Conservation (phyloP, 2,888 invertebrate species). For the Lepas anatifera region DNA sequence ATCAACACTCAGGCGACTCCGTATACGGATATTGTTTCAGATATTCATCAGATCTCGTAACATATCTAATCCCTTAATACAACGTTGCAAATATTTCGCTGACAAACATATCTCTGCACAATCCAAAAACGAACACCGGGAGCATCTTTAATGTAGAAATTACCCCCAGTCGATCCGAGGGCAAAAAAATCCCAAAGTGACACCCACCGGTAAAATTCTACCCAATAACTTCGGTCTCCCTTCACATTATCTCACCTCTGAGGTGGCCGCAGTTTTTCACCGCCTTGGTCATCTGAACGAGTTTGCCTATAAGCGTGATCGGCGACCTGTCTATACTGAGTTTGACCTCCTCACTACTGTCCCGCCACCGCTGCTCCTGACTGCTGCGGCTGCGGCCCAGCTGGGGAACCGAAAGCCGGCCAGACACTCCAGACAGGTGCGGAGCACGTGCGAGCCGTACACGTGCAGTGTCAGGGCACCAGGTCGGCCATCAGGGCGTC, state of each 20-base stretch:
- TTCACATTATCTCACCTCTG: background rate
- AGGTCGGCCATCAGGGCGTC: background rate
- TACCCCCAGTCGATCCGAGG: too few relatives aligned
- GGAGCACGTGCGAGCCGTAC: constrained; percentile 2
- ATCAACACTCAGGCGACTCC: too few relatives aligned
- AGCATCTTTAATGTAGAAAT: too few relatives aligned
- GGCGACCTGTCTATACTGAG: background rate
- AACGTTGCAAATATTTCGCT: too few relatives aligned
- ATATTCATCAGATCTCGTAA: too few relatives aligned
- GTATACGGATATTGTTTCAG: too few relatives aligned
- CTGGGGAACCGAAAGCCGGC: background rate
- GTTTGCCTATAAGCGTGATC: background rate
- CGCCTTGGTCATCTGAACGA: background rate
- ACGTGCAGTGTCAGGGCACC: background rate
- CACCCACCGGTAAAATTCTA: too few relatives aligned
- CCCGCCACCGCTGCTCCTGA: background rate
- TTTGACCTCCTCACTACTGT: background rate
- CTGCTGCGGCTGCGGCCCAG: background rate
- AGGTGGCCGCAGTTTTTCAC: background rate
- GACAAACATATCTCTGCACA: too few relatives aligned
- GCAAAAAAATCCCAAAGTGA: too few relatives aligned
- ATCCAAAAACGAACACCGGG: too few relatives aligned
- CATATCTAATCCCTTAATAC: too few relatives aligned
- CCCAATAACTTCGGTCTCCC: too few relatives aligned
- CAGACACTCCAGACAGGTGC: constrained; percentile 2